Evolutionary conservation across 2,888 invertebrate species (phyloP).

Genomic region (Heteropelma amictum): DNA sequence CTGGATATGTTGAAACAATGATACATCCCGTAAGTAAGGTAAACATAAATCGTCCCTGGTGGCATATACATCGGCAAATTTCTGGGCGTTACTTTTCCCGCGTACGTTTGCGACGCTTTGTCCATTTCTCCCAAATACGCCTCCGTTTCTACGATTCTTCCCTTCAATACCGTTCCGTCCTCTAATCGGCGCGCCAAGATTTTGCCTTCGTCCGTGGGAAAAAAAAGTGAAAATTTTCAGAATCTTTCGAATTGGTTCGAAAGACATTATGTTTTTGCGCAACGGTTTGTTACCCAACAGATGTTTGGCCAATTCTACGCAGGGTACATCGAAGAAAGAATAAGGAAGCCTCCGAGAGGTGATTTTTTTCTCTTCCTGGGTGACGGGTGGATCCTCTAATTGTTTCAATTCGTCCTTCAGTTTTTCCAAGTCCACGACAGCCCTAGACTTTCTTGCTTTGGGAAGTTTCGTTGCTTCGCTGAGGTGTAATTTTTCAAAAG

Average conservation of each 20-base stretch:
- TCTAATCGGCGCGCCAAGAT: slow-evolving; percentile 80
- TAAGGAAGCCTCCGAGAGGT: slow-evolving; percentile 66
- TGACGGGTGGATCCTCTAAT: slow-evolving; percentile 73
- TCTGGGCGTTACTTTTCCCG: slow-evolving; percentile 80
- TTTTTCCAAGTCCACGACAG: slow-evolving; percentile 63
- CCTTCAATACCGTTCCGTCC: slow-evolving; percentile 80
- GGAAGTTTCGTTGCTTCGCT: slow-evolving; percentile 15
- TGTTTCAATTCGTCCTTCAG: slow-evolving; percentile 71
- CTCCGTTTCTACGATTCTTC: slow-evolving; percentile 87
- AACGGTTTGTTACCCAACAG: slow-evolving; percentile 78
- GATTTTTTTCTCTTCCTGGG: slow-evolving; percentile 67
- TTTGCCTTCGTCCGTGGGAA: slow-evolving; percentile 78
- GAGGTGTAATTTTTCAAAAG: slow-evolving; percentile 42
- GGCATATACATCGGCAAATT: slow-evolving; percentile 86
- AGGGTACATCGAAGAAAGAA: slow-evolving; percentile 77
- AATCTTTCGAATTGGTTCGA: too few relatives aligned
- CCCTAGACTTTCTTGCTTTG: slow-evolving; percentile 57
- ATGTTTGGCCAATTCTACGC: slow-evolving; percentile 79
- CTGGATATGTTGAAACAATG: slow-evolving; percentile 87
- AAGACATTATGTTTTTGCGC: too few relatives aligned
- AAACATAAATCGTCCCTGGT: slow-evolving; percentile 85
- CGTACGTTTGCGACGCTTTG: slow-evolving; percentile 83
- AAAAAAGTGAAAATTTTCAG: background rate
- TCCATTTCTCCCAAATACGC: slow-evolving; percentile 84
- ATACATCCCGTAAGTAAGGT: slow-evolving; percentile 87